Percentiles rank a stretch among this genome's conserved stretches.
Conservation (phyloP, 2,797 vertebrate species). For the Graptemys geographica region DNA sequence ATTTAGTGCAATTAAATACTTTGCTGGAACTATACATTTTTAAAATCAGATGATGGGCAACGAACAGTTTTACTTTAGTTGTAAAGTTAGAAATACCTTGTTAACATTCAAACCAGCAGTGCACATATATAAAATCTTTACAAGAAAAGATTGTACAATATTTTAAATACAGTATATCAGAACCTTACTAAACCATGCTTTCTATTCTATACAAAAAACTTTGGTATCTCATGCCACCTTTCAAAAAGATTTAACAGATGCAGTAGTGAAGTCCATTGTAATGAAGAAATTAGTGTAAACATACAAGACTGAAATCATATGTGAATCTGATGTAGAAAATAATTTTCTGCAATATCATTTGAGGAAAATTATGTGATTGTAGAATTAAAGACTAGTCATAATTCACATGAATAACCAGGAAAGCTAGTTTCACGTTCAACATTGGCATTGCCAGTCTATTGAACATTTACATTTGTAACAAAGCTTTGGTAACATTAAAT, state of each 20-base stretch:
- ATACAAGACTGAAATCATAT: not conserved
- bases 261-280: not conserved
- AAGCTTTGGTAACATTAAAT: not conserved
- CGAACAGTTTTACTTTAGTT: not conserved
- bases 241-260: not conserved
- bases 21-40: not conserved
- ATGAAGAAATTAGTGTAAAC: not conserved
- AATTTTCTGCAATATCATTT: not conserved
- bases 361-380: not conserved
- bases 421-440: not conserved
- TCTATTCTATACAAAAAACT: not conserved
- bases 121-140: slow-evolving; percentile 31
- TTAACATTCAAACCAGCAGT: not conserved
- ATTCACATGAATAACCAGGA: not conserved
- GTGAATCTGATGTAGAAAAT: not conserved
- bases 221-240: not conserved
- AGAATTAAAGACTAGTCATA: not conserved
- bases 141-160: not conserved
- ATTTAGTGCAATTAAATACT: not conserved
- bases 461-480: not conserved
- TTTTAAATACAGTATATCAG: not conserved
- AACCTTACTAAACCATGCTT: not conserved
- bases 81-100: not conserved
- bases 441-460: not conserved
- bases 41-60: slow-evolving; percentile 1